Evolutionary conservation across 2,888 invertebrate species (phyloP).

Genomic region (Epinotia brunnichana): DNA sequence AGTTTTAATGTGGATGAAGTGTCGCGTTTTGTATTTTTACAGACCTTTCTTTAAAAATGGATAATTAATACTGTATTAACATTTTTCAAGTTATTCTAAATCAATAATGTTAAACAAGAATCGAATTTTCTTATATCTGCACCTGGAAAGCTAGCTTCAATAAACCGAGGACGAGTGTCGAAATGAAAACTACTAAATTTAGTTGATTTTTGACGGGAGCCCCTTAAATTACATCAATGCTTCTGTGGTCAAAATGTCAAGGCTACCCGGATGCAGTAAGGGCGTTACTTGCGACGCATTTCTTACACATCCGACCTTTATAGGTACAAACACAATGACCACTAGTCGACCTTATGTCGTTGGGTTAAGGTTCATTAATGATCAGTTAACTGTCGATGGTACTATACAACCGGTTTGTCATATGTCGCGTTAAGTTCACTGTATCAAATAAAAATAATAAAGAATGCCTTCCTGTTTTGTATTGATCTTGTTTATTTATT

Average conservation of each 20-base stretch:
- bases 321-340: not conserved
- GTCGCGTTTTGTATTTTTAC: no score
- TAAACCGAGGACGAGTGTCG: no score
- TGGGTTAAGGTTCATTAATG: not conserved
- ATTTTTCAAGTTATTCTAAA: no score
- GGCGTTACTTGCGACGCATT: conserved; percentile 32
- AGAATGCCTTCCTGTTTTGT: conserved; percentile 40
- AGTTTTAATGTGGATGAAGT: no score
- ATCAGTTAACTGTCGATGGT: not conserved
- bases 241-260: conserved; percentile 41
- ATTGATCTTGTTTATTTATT: conserved; percentile 32
- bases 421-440: conserved; percentile 41
- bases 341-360: not conserved
- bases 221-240: conserved; percentile 20
- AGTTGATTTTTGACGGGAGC: no score
- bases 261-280: conserved; percentile 31
- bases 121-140: no score
- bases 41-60: no score
- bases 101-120: no score
- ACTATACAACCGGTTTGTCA: conserved; percentile 33
- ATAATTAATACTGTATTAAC: no score
- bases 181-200: no score
- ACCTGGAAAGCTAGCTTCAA: no score
- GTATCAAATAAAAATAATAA: conserved; percentile 41
- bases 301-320: conserved; percentile 29